Evolutionary conservation across 2,797 vertebrate species (phyloP).

Genomic region (Gastrophryne carolinensis): DNA sequence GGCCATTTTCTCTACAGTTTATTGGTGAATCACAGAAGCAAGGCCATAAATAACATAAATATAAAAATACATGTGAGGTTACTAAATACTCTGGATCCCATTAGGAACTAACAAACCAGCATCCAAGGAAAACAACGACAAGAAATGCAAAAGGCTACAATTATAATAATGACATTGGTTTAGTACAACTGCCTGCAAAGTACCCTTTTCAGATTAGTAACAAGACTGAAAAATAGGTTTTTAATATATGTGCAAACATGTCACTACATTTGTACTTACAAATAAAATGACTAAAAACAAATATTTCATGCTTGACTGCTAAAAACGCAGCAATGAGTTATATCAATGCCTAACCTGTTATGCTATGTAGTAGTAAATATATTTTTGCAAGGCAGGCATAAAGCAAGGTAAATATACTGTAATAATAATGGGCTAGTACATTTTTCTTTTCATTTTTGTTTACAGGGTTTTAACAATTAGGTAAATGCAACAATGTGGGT

Average conservation of each 20-base stretch:
- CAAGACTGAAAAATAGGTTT: constrained; percentile 37
- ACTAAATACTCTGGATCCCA: constrained; percentile 13
- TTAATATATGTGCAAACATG: constrained; percentile 22
- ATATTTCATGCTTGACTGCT: no score
- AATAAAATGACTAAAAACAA: neutral
- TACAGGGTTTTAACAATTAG: no score
- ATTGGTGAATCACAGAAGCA: neutral
- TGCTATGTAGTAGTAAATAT: no score
- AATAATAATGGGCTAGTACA: no score
- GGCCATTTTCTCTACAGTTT: neutral
- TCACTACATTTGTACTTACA: constrained; percentile 8
- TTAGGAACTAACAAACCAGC: neutral
- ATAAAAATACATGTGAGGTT: constrained; percentile 1
- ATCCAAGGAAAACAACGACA: constrained; percentile 31
- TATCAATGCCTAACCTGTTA: no score
- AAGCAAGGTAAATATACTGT: no score
- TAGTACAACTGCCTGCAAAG: constrained; percentile 15
- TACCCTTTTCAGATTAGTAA: constrained; percentile 23
- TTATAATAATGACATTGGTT: constrained; percentile 41
- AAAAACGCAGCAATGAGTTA: no score
- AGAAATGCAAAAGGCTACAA: constrained; percentile 24
- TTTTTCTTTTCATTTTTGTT: no score
- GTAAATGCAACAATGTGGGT: no score
- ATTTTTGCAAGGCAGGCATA: no score
- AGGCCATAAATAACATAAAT: constrained; percentile 12